Conservation (phyloP, 2,113 vertebrate species). For the Pangasianodon hypophthalmus region DNA sequence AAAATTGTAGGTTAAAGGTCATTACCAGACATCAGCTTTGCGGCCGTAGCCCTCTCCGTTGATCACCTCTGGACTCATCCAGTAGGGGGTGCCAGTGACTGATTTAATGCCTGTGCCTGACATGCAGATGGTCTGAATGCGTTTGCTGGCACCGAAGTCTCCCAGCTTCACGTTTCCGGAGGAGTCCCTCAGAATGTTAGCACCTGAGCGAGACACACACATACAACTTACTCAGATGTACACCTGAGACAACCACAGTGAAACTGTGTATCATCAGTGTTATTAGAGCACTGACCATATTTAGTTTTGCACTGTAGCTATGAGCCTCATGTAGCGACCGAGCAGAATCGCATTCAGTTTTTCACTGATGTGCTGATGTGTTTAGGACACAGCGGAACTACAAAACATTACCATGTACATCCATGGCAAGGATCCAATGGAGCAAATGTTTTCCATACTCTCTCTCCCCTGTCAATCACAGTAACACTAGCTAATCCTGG, state of each 20-base stretch:
- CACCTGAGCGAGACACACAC: constrained; percentile 71
- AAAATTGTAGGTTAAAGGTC: neutral
- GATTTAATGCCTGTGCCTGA: constrained; percentile 92
- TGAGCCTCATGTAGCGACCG: neutral
- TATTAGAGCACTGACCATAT: neutral
- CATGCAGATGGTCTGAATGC: constrained; percentile 94
- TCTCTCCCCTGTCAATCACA: neutral
- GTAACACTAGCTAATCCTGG: neutral
- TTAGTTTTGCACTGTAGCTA: neutral
- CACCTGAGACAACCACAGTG: neutral
- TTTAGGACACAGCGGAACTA: neutral
- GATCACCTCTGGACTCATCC: constrained; percentile 94
- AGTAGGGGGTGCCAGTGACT: constrained; percentile 91
- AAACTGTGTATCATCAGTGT: neutral
- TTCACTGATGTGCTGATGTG: neutral
- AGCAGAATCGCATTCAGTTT: neutral
- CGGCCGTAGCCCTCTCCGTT: constrained; percentile 90
- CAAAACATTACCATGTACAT: too few species aligned
- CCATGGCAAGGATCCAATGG: neutral
- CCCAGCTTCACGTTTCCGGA: constrained; percentile 90
- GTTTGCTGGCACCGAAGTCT: constrained; percentile 92
- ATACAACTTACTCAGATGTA: neutral
- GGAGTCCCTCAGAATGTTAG: constrained; percentile 91
- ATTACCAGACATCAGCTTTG: constrained; percentile 93
- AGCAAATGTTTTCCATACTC: neutral